phyloP scores from a whole-genome alignment of 2,113 vertebrate species.

The Perca fluviatilis region DNA sequence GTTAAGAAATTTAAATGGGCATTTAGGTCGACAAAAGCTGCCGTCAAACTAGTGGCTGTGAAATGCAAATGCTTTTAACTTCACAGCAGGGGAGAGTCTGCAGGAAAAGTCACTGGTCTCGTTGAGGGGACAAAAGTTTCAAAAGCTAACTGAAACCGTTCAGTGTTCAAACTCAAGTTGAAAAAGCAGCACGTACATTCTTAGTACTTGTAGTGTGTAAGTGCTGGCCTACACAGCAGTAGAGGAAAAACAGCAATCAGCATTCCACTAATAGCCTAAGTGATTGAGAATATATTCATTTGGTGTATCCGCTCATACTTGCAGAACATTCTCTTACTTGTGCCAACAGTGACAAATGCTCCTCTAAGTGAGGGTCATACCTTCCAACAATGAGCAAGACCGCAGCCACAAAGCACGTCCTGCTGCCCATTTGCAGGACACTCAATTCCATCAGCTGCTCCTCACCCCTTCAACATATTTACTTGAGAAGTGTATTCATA shows the following conservation, averaged over 20 bases:
- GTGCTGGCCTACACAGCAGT: too few relatives aligned
- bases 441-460: constrained; percentile 62
- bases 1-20: constrained; percentile 62
- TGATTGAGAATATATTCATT: background rate
- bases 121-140: constrained; percentile 32
- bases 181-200: background rate
- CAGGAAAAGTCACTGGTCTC: constrained; percentile 44
- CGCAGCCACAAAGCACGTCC: constrained; percentile 30
- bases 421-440: constrained; percentile 39
- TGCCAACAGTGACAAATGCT: constrained; percentile 3
- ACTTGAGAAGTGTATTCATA: constrained; percentile 32
- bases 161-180: background rate
- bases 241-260: background rate
- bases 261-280: background rate
- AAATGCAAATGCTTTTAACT: constrained; percentile 70
- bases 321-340: background rate
- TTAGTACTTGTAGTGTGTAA: background rate
- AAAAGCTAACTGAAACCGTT: constrained; percentile 23
- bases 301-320: background rate
- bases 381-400: constrained; percentile 25
- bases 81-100: constrained; percentile 57
- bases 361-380: constrained; percentile 26
- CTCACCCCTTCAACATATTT: constrained; percentile 45
- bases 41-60: constrained; percentile 51
- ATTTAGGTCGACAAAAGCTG: constrained; percentile 59